These are phyloP conservation scores for Eristalis tenax DNA, from an alignment of 2,888 invertebrate genomes.

Conservation along the genomic window DNA sequence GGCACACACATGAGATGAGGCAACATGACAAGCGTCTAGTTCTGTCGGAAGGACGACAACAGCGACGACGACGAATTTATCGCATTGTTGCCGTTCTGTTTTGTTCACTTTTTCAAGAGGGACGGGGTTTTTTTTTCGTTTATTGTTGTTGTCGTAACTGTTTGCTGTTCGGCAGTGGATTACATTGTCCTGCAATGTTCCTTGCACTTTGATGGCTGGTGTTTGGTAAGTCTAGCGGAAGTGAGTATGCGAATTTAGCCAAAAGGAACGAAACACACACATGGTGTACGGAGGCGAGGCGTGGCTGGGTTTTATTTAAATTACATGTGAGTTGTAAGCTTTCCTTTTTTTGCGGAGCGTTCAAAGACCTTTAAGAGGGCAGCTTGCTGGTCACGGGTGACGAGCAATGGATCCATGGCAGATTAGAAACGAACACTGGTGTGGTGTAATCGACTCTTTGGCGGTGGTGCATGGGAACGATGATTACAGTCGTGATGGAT, in stretches of 20 bases:
- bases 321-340: neutral
- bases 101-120: neutral
- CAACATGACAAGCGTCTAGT: slow-evolving; percentile 57
- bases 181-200: slow-evolving; percentile 41
- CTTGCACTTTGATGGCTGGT: slow-evolving; percentile 20
- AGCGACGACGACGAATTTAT: slow-evolving; percentile 28
- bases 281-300: neutral
- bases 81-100: slow-evolving; percentile 14
- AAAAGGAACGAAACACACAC: neutral
- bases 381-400: too few relatives aligned
- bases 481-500: too few relatives aligned
- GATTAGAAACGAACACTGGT: too few relatives aligned
- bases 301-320: neutral
- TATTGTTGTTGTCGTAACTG: slow-evolving; percentile 1
- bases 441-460: too few relatives aligned
- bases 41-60: slow-evolving; percentile 21
- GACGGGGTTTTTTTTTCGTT: neutral
- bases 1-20: slow-evolving; percentile 37
- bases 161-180: slow-evolving; percentile 25
- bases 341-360: neutral
- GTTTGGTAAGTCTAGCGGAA: slow-evolving; percentile 18
- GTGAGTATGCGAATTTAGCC: neutral
- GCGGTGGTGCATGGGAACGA: too few relatives aligned
- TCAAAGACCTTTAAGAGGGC: neutral
- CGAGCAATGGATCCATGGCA: too few relatives aligned